These are phyloP conservation scores for Condylura cristata DNA, from an alignment of 2,113 vertebrate species.

Conservation along the genomic window DNA sequence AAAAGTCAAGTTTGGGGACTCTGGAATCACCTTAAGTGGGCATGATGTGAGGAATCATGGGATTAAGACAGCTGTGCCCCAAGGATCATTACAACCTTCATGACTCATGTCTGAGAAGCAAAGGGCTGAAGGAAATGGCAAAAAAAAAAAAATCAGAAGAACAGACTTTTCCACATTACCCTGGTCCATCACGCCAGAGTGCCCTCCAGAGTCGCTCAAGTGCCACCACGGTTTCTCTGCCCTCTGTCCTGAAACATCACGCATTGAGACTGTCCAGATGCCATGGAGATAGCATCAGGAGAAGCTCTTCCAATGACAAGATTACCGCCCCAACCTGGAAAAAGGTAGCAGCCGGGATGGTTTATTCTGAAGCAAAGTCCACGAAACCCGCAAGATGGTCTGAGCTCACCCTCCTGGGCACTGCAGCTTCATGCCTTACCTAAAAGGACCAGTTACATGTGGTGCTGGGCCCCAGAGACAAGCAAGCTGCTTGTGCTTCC, in stretches of 20 bases:
- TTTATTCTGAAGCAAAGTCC: not conserved
- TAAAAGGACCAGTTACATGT: accelerated
- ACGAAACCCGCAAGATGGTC: not conserved
- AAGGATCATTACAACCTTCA: not conserved
- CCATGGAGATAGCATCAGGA: not conserved
- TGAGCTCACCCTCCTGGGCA: not conserved
- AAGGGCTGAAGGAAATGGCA: not conserved
- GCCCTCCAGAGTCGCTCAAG: accelerated
- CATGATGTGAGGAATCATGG: not conserved
- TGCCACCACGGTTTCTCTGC: not conserved
- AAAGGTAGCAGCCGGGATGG: not conserved
- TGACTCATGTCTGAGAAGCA: not conserved
- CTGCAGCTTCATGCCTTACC: not conserved
- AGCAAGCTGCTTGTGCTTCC: not conserved
- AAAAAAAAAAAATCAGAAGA: not conserved
- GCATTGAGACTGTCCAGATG: constrained; percentile 4
- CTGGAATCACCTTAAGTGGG: not conserved
- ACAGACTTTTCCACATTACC: not conserved
- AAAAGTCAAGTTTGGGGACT: not conserved
- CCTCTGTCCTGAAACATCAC: too few relatives aligned
- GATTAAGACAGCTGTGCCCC: not conserved
- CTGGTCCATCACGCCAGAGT: accelerated
- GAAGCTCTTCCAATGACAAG: not conserved
- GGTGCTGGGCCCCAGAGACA: not conserved
- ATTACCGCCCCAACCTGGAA: not conserved